phyloP scores from a whole-genome alignment of 2,113 vertebrate genomes.

The Baryphthengus martii region DNA sequence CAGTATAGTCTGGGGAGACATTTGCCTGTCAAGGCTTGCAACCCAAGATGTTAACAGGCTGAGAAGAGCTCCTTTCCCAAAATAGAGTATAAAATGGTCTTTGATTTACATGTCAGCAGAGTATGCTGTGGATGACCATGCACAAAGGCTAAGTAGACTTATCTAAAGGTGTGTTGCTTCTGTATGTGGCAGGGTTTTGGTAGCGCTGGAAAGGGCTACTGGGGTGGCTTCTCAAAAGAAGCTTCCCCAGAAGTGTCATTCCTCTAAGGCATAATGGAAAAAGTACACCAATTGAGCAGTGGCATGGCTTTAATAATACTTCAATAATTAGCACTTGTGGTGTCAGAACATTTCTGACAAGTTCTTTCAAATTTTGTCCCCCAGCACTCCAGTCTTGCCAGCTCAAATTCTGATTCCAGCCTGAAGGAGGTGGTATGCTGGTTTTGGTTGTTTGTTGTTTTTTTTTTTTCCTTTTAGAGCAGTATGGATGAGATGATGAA shows the following conservation, averaged over 20 bases:
- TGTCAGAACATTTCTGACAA: neutral
- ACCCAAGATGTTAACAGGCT: neutral
- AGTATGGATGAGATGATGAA: neutral
- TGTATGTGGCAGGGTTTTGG: too few relatives aligned
- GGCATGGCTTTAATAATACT: neutral
- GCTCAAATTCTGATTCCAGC: neutral
- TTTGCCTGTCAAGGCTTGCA: neutral
- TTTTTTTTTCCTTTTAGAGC: too few relatives aligned
- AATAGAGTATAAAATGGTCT: neutral
- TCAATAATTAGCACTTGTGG: neutral
- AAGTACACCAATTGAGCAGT: neutral
- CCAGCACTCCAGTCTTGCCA: neutral
- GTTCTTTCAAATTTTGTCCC: neutral
- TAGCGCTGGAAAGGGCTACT: too few relatives aligned
- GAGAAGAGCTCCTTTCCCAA: neutral
- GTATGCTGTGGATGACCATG: too few relatives aligned
- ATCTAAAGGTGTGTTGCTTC: too few relatives aligned
- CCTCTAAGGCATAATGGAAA: neutral
- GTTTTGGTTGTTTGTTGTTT: too few relatives aligned
- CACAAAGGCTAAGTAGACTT: neutral
- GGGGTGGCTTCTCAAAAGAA: too few relatives aligned
- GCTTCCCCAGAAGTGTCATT: neutral
- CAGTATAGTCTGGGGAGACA: neutral
- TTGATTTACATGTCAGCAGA: neutral
- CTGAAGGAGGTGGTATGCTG: too few relatives aligned